Evolutionary conservation across 2,113 vertebrate species (phyloP).

Genomic region (Rafetus swinhoei): DNA sequence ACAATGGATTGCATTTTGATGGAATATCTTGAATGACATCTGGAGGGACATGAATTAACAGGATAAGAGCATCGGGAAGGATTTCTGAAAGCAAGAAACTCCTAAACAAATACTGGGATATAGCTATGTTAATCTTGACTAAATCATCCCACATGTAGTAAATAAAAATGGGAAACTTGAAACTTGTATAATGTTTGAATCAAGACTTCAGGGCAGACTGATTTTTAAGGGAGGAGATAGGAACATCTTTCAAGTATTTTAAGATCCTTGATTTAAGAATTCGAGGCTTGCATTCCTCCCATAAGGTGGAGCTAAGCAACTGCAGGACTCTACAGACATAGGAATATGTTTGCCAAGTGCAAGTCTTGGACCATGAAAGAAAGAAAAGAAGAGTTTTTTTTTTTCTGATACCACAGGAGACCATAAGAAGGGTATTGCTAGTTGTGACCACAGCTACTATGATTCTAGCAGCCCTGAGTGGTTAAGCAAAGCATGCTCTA

Average conservation of each 20-base stretch:
- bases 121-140: neutral
- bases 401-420: neutral
- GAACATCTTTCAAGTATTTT: neutral
- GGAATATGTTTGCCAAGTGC: neutral
- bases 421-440: neutral
- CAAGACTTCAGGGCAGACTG: neutral
- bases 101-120: neutral
- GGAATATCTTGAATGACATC: too few relatives aligned
- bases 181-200: constrained; percentile 3
- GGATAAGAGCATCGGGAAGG: neutral
- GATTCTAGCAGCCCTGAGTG: neutral
- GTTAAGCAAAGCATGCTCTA: neutral
- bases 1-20: neutral
- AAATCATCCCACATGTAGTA: neutral
- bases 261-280: neutral
- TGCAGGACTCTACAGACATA: neutral
- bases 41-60: neutral
- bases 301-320: neutral
- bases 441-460: neutral
- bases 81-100: neutral
- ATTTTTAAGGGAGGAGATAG: neutral
- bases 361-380: too few relatives aligned
- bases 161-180: constrained; percentile 10
- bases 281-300: neutral
- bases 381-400: too few relatives aligned